These are phyloP conservation scores for Calephelis perditalis DNA, from an alignment of 2,888 invertebrate genomes.

Conservation along the genomic window DNA sequence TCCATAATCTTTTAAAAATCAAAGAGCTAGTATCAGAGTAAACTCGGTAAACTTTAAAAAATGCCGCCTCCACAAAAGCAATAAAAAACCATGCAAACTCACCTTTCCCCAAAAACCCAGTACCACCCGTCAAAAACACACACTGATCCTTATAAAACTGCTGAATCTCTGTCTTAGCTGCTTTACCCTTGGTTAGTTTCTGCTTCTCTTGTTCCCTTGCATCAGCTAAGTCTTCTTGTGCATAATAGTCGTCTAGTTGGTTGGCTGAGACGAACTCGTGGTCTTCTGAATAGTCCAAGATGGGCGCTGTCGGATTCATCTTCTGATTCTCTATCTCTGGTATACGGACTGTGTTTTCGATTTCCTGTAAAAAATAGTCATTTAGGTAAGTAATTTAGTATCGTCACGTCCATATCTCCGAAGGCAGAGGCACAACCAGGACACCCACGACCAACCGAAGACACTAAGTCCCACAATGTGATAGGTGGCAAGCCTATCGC, in stretches of 20 bases:
- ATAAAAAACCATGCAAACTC: conserved; percentile 36
- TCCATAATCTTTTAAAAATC: neutral
- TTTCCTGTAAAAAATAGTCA: conserved; percentile 44
- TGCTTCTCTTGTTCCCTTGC: conserved; percentile 68
- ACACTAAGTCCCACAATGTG: no score
- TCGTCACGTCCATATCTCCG: no score
- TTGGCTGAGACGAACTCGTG: conserved; percentile 72
- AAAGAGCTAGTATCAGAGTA: neutral
- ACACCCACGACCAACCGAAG: no score
- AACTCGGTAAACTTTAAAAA: neutral
- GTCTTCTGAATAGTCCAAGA: conserved; percentile 72
- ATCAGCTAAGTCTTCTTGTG: conserved; percentile 61
- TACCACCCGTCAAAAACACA: conserved; percentile 70
- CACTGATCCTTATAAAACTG: conserved; percentile 62
- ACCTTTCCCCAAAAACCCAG: conserved; percentile 73
- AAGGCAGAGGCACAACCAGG: no score
- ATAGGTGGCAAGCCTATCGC: no score
- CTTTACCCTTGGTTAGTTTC: conserved; percentile 65
- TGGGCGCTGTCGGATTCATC: conserved; percentile 61
- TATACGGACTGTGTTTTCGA: conserved; percentile 55
- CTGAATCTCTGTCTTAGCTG: conserved; percentile 53
- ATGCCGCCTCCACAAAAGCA: neutral
- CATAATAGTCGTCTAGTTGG: conserved; percentile 67
- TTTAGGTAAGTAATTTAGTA: no score
- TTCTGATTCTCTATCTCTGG: conserved; percentile 57